Base-by-base conservation (phyloP, 1,140 invertebrate genomes). In the Caerostris darwini region DNA sequence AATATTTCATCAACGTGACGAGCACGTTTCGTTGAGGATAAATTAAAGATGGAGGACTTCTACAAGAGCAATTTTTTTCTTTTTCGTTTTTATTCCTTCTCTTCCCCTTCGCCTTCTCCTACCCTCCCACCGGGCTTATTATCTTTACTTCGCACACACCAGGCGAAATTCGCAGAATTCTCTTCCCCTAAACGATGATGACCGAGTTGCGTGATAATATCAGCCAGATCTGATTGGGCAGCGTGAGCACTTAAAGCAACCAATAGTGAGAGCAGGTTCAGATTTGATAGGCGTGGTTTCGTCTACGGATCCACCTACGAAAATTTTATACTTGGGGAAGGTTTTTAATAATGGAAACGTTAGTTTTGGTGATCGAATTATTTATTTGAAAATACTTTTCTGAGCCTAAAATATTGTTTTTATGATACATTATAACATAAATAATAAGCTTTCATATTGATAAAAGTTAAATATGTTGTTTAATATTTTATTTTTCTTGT, bases 121-220 rank as follows among this genome's bases (percentile, higher is more conserved):
- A 19, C 5, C 50, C 57, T 85, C 56, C 34, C 34, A 59, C 12
- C 50, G 56, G 34, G 17, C 34, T 87, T 87, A 61, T 87, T 87
- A 59, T 87, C 59, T 61, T 87, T 54, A 50, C 56, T 87, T 87
- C 19, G 71, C 71, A 77, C 71, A 77, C 71, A 77, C 71, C 71
- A n/a, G 92, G 83, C 14, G 64, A 87, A 93, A 87, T 93, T 93
- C 92, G 82, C 85, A 93, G 92, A 93, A 93, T 71, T 93, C 53
- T 67, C 61, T 83, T 50, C 54, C 58, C 50, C 61, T 17, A 77
- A 90, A 90, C 90, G 77, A 83, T 93, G 85, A 93, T 93, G 92
- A 67, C 92, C 6, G 83, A 59, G 82, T 93, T 93, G 92, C 92
- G 92, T 93, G 92, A 93, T 93, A 77, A 19, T 83, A 86, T 93